Evolutionary conservation across 2,113 vertebrate species (phyloP).

Genomic region (Seriola quinqueradiata): DNA sequence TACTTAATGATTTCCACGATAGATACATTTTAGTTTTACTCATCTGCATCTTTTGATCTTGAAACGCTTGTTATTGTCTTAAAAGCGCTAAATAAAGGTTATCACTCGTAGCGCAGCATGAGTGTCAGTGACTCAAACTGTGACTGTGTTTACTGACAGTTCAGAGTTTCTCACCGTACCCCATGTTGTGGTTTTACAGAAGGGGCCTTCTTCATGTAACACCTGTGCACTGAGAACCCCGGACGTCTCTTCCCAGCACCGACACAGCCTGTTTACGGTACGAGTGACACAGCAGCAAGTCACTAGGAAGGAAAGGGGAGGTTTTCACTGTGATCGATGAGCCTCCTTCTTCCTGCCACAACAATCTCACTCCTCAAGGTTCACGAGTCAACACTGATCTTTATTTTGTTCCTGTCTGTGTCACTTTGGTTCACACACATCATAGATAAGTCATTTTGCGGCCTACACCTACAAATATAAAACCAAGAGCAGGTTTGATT

Average conservation of each 20-base stretch:
- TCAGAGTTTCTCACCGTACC: conserved; percentile 33
- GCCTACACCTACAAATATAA: not conserved
- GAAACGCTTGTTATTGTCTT: not conserved
- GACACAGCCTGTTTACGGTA: conserved; percentile 62
- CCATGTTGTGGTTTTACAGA: conserved; percentile 52
- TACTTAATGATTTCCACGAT: not conserved
- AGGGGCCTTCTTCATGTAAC: conserved; percentile 49
- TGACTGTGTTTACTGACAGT: conserved; percentile 48
- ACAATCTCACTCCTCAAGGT: not conserved
- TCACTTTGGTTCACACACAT: not conserved
- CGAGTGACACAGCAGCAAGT: conserved; percentile 59
- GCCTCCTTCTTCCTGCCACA: conserved; percentile 61
- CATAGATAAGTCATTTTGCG: not conserved
- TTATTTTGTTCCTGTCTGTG: conserved; percentile 27
- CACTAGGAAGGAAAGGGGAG: conserved; percentile 63
- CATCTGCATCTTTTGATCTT: not conserved
- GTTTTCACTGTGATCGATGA: not conserved
- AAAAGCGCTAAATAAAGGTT: not conserved
- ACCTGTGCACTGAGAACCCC: conserved; percentile 50
- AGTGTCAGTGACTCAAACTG: conserved; percentile 44
- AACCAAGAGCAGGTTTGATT: not conserved
- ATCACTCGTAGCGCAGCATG: not conserved
- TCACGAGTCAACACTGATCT: not conserved
- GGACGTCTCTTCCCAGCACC: conserved; percentile 57
- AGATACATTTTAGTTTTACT: not conserved